Evolutionary conservation across 2,888 invertebrate species (phyloP), one percentile per base, ranked within the genome.

Genomic region (Matsumyia berberina): DNA sequence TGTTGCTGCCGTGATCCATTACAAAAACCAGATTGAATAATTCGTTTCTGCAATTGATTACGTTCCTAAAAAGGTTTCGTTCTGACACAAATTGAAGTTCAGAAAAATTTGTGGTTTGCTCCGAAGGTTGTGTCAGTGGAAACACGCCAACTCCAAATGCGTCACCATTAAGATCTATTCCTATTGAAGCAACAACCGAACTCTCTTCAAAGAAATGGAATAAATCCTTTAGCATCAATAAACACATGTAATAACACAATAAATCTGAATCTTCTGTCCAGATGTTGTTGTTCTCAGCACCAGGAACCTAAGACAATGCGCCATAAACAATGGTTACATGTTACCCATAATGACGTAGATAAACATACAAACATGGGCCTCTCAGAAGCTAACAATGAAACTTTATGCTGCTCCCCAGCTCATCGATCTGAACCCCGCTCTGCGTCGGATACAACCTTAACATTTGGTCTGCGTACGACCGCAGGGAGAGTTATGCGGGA

Each of bases 311-410:
- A 77, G 35, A 82, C 81, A 82, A 82, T 82, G 81, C 77, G 70
- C 77, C 81, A 77, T 82, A 82, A 82, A 82, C 70, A 82, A 82
- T 72, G 53, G 64, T 60, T 58, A 72, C 37, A 69, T 77, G 81
- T 82, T 77, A 72, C 39, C 66, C 19, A 82, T 77, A 82, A 82
- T 82, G 82, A 82, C 82, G 77, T 53, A 77, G 77, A 53, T 77
- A 77, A 72, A 82, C 77, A 42, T 66, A 66, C 60, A 62, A 29
- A 35, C 62, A 53, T 62, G 8, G 29, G 19, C 49, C 57, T 64
- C 11, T 29, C 55, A 60, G 62, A 58, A 44, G 33, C 15, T 39
- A 77, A 82, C 77, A 77, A 77, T 72, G 77, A 39, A 53, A 60
- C 15, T 76, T 67, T 64, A 70, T 76, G 81, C 44, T 67, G 53